phyloP scores from a whole-genome alignment of 2,113 vertebrate genomes.

The Sphyrna mokarran region DNA sequence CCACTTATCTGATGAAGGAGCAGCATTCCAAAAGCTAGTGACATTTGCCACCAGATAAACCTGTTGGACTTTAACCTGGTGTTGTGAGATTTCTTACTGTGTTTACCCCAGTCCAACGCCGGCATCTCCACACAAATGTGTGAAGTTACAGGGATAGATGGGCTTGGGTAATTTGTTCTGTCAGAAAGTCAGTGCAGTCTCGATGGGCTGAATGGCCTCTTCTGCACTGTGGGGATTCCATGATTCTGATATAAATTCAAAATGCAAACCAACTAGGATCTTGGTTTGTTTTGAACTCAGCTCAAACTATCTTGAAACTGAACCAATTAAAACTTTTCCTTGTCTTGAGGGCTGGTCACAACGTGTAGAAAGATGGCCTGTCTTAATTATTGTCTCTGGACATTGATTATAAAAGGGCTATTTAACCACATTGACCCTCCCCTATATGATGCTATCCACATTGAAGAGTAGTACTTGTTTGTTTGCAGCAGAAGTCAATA shows the following conservation, averaged over 20 bases:
- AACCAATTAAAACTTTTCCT: neutral
- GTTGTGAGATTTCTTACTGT: too few species aligned
- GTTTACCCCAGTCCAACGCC: too few species aligned
- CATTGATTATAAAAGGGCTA: neutral
- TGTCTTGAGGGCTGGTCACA: neutral
- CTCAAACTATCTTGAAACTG: neutral
- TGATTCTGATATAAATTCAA: neutral
- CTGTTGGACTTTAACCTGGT: too few species aligned
- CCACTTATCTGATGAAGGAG: too few species aligned
- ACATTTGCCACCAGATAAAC: too few species aligned
- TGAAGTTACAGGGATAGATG: too few species aligned
- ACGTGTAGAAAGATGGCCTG: neutral
- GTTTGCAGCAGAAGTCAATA: neutral
- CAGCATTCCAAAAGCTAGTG: too few species aligned
- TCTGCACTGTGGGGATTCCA: too few species aligned
- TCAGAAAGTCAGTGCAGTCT: too few species aligned
- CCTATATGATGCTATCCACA: neutral
- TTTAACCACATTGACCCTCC: neutral
- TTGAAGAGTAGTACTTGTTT: neutral
- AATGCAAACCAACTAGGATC: neutral
- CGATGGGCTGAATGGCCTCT: too few species aligned
- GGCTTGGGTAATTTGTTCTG: too few species aligned
- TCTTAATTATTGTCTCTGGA: neutral
- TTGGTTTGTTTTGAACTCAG: neutral
- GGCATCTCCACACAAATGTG: too few species aligned